Evolutionary conservation across 2,113 vertebrate genomes (phyloP).

Genomic region (Salvelinus alpinus): DNA sequence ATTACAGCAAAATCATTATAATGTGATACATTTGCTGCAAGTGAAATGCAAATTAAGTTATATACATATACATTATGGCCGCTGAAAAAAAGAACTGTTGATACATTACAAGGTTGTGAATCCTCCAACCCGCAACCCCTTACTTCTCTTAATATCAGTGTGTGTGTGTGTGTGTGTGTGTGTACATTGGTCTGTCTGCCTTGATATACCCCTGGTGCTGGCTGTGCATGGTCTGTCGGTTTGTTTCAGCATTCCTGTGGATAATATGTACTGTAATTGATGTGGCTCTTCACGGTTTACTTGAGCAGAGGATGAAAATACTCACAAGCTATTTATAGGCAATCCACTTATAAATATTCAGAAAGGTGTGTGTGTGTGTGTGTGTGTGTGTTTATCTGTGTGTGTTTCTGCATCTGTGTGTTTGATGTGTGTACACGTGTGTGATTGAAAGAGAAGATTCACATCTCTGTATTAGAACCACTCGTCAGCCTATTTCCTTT

Average conservation of each 20-base stretch:
- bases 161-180: no score
- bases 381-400: background rate
- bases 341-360: background rate
- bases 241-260: constrained; percentile 15
- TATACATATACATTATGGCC: no score
- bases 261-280: constrained; percentile 25
- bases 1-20: no score
- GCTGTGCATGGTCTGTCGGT: background rate
- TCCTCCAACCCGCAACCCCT: no score
- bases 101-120: no score
- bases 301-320: constrained; percentile 67
- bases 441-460: background rate
- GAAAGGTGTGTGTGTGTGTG: constrained; percentile 2
- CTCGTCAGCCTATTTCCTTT: background rate
- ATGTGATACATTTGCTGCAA: no score
- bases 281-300: constrained; percentile 74
- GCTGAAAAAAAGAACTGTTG: no score
- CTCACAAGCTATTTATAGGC: background rate
- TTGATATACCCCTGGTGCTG: no score
- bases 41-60: no score
- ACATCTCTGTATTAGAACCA: background rate
- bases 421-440: background rate
- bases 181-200: no score
- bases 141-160: no score
- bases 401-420: constrained; percentile 1